Evolutionary conservation across 2,888 invertebrate species (phyloP).

Genomic region (Aphidoletes aphidimyza): DNA sequence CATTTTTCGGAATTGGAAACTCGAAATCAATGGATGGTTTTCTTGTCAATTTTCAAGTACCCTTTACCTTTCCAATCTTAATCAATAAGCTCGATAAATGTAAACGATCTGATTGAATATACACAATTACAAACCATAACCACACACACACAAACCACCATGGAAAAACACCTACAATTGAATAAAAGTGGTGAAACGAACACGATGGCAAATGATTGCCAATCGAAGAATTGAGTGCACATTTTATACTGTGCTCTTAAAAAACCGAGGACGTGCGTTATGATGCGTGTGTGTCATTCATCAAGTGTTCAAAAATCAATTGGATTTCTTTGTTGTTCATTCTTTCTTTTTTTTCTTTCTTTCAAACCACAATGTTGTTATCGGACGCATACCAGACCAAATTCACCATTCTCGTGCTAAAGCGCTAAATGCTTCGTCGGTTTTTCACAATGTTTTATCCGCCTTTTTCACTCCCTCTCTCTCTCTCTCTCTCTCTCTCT

Average conservation of each 20-base stretch:
- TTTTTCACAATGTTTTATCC: not conserved
- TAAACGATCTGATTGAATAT: no score
- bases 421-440: not conserved
- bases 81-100: no score
- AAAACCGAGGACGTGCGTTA: not conserved
- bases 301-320: slow-evolving; percentile 37
- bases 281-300: slow-evolving; percentile 6
- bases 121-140: no score
- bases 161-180: no score
- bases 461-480: not conserved
- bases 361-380: not conserved
- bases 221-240: not conserved
- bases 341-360: no score
- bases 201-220: not conserved
- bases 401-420: not conserved
- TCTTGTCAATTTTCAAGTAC: no score
- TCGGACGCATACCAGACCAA: not conserved
- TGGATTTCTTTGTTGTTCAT: slow-evolving; percentile 1
- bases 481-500: not conserved
- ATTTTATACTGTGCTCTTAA: not conserved
- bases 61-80: no score
- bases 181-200: not conserved
- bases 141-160: no score
- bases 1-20: no score
- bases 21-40: no score